Evolutionary conservation across 2,888 invertebrate species (phyloP), one percentile per base, ranked within the genome.

Genomic region (Pterobdella sp.): DNA sequence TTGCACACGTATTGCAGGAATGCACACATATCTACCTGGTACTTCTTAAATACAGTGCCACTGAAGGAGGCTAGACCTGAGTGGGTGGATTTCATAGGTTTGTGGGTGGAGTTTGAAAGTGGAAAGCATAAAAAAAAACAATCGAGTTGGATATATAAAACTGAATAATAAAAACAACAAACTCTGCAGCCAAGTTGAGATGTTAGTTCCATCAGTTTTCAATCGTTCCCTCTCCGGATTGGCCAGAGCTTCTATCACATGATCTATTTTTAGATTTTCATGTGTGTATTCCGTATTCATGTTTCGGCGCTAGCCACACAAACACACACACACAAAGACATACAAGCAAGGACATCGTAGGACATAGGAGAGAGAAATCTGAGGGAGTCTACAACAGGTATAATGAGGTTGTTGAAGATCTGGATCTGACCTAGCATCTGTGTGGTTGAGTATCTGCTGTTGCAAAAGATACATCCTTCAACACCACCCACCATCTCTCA

Each of bases 1-100:
- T 98, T 96, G 56, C 93, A 93, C 34, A 98, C 93, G 84, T 94
- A 98, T 84, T 98, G 96, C 81, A 99, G 85, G 77, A 98, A 85
- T 1, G 96, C 96, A 1, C 93, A 91, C 76, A 98, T 87, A 82
- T 99, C 98, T 74, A 97, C 92, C 80, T 90, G 91, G 84, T 98
- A 98, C 83, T 96, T 97, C 85, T 95, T 95, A 85, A 92, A 96
- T 77, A 96, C 91, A 1, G 93, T 90, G 18, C 97, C 97, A 79
- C 94, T 92, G 86, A 99, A 97, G 75, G 91, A 91, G 0, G 96
- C 92, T 36, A 97, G 88, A 82, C 84, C 82, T 80, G 60, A 67
- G 36, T 10, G 32, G 63, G 7, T 4, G 31, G n/a, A 42, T 7
- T 42, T 7, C 42, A 42, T 18, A 18, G n/a, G n/a, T n/a, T n/a